Percentiles rank a stretch among this genome's conserved stretches.
These are phyloP conservation scores for Sipha flava DNA, from an alignment of 1,140 invertebrate genomes.

Conservation along the genomic window DNA sequence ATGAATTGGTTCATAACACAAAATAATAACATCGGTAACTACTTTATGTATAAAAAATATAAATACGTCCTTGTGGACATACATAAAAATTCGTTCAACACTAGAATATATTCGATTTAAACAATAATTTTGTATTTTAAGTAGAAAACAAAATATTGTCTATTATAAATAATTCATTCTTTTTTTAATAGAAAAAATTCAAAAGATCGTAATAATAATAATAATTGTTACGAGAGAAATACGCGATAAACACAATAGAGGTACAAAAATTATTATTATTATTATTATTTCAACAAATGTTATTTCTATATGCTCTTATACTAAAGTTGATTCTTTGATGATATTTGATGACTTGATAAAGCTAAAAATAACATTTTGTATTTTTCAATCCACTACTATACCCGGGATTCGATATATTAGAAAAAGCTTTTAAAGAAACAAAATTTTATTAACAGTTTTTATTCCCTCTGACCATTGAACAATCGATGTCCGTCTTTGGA, in stretches of 20 bases:
- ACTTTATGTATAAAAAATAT: no score
- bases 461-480: neutral
- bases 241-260: neutral
- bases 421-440: constrained; percentile 25
- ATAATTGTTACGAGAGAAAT: no score
- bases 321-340: neutral
- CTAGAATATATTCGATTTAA: no score
- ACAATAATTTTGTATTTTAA: no score
- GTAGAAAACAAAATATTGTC: no score
- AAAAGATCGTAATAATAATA: no score
- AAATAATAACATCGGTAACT: no score
- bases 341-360: neutral
- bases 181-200: no score
- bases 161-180: no score
- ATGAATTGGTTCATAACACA: no score
- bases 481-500: neutral
- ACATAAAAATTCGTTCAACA: no score
- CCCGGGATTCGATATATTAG: neutral
- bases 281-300: neutral
- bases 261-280: neutral
- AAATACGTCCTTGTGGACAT: no score
- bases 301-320: neutral
- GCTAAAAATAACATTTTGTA: constrained; percentile 8
- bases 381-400: neutral
- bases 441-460: constrained; percentile 3